These are phyloP conservation scores for Euwallacea fornicatus DNA, from an alignment of 1,140 invertebrate genomes.

Conservation along the genomic window DNA sequence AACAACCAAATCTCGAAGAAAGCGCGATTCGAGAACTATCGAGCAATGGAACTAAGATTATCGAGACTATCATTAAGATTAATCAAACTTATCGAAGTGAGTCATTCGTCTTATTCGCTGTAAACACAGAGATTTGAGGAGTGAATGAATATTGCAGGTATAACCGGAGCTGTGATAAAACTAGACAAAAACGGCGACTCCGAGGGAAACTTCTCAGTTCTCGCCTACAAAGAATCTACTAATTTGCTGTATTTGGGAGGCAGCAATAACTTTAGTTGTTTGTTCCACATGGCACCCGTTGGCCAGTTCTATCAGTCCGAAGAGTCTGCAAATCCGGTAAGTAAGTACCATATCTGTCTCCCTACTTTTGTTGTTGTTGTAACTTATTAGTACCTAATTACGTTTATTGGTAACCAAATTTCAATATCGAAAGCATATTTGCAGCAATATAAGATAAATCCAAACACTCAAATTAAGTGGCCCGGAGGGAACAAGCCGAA, in stretches of 20 bases:
- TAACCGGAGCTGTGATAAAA: constrained; percentile 87
- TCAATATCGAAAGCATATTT: constrained; percentile 14
- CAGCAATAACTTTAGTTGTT: constrained; percentile 66
- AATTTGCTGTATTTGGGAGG: constrained; percentile 41
- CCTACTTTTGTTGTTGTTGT: neutral
- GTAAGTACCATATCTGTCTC: constrained; percentile 47
- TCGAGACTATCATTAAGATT: constrained; percentile 73
- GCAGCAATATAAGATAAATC: constrained; percentile 49
- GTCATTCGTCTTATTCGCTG: neutral
- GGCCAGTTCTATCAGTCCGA: constrained; percentile 75
- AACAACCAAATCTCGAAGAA: constrained; percentile 60
- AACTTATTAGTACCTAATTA: neutral
- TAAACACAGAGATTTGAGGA: constrained; percentile 14
- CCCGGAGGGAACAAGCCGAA: constrained; percentile 75
- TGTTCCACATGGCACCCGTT: constrained; percentile 76
- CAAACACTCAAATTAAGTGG: constrained; percentile 74
- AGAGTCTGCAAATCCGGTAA: constrained; percentile 65
- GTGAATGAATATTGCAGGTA: constrained; percentile 63
- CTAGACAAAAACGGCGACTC: constrained; percentile 93
- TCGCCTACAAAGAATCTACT: constrained; percentile 58
- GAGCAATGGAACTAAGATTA: constrained; percentile 74
- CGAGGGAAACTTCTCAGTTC: constrained; percentile 94
- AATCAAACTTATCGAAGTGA: constrained; percentile 77
- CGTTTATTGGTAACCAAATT: neutral
- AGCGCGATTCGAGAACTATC: constrained; percentile 71